Evolutionary conservation across 2,888 invertebrate genomes (phyloP), one percentile per base, ranked within the genome.

Genomic region (Pediacus dermestoides): DNA sequence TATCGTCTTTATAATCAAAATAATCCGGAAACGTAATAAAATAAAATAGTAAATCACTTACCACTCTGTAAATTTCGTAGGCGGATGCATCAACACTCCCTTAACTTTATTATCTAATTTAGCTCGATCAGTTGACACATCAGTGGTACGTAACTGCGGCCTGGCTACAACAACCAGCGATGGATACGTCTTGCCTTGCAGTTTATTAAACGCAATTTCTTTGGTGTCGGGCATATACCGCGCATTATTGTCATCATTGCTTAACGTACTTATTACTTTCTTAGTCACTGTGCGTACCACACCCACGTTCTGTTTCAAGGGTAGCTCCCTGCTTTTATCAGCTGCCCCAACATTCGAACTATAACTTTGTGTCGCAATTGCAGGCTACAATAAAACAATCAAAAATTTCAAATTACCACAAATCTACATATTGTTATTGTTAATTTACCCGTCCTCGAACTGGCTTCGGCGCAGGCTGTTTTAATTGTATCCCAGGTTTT

Each of bases 31-130:
- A 15, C 8, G 6, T 26, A 14, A 16, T 16, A 13, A 13, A n/a
- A 18, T 18, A 7, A 26, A 21, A 3, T 8, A 13, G 10, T 10
- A 27, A 27, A 7, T 13, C n/a, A 50, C 56, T 51, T 55, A 68
- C 89, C 90, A 91, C 70, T 91, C 91, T 0, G 88, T 88, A 61
- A 90, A 89, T 68, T 88, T 88, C 48, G 87, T 83, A 0, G 89
- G 82, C 0, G 82, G 81, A 60, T 84, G 80, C 78, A 88, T 85
- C 8, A 91, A 70, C 2, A 89, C 85, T 1, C 81, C 75, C 66
- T 90, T 91, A 1, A 91, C 89, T 66, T 85, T 85, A 22, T 81
- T 77, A 70, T 91, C 90, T 2, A 85, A 67, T 12, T 76, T 70
- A 1, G 76, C 71, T 8, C 84, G 74, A 55, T 83, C 82, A 0